Percentiles rank a stretch among this genome's conserved stretches.
These are phyloP conservation scores for Brachystomella parvula DNA, from an alignment of 1,140 invertebrate species.

Conservation along the genomic window DNA sequence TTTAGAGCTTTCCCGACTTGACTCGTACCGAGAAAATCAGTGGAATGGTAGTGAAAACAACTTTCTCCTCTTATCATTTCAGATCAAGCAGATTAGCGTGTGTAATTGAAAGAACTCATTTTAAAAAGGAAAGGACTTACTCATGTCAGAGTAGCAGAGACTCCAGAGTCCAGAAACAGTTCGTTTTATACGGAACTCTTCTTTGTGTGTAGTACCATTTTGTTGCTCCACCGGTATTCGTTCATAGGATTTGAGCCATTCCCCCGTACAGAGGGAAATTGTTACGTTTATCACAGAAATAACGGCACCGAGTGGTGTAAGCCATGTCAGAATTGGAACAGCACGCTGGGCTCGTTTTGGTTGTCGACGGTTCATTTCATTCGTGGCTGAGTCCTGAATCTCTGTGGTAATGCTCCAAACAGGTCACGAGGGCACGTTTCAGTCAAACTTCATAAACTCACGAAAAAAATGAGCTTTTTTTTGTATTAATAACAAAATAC, in stretches of 20 bases:
- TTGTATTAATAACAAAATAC: neutral
- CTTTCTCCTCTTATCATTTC: neutral
- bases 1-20: too few relatives aligned
- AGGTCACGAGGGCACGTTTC: neutral
- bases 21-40: too few relatives aligned
- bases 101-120: neutral
- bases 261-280: constrained; percentile 57
- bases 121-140: neutral
- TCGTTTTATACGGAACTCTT: constrained; percentile 55
- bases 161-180: constrained; percentile 62
- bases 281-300: constrained; percentile 55
- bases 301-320: constrained; percentile 56
- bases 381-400: neutral
- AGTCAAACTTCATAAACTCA: neutral
- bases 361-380: neutral
- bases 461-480: neutral
- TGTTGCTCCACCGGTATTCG: constrained; percentile 55
- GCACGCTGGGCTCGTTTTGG: constrained; percentile 6
- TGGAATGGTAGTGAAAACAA: too few relatives aligned
- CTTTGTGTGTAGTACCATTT: constrained; percentile 50
- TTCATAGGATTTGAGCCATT: constrained; percentile 62
- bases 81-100: too few relatives aligned
- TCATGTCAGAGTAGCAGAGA: constrained; percentile 47
- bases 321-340: constrained; percentile 16
- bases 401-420: neutral